Evolutionary conservation across 2,113 vertebrate species (phyloP), one percentile per base, ranked within the genome.

Genomic region (Lonchura striata): DNA sequence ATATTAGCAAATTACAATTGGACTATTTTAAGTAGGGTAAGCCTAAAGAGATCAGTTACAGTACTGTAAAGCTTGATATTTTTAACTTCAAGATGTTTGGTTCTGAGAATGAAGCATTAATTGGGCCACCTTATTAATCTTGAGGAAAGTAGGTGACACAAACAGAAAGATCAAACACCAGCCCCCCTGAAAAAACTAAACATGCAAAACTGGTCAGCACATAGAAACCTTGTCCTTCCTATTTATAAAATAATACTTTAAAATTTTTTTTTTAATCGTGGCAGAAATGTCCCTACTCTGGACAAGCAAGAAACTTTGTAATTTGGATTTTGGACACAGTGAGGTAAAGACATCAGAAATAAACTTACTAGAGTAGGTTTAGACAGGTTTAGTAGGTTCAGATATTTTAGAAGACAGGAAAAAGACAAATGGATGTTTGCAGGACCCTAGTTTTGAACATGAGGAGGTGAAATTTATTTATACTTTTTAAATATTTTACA

Each of bases 401-500:
- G 33, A 15, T 65, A 46, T n/a, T 89, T 39, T 33, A 65, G n/a
- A 56, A 23, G 7, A 42, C 19, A 61, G 22, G 6, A 83, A 91
- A 30, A 12, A 81, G 37, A 56, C 13, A 15, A 81, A 76, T 4
- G 46, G 33, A 64, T 68, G 4, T 49, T 80, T 86, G 52, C 14
- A 88, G 3, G 21, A 41, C 37, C 19, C 6, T 39, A 47, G 11
- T 53, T 81, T 57, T 78, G 20, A 70, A 64, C 5, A 8, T 27
- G 2, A 86, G 3, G 50, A 50, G 3, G 11, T 82, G 5, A 71
- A 37, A 68, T 61, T 69, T 63, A 4, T 64, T 86, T 41, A 69
- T 6, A 15, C 2, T 3, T 57, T 61, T 71, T 33, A 18, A 1
- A 2, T 53, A 28, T 41, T 71, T 79, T 88, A 0, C 1, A 4